Percentiles rank a stretch among this genome's conserved stretches.
phyloP scores from a whole-genome alignment of 2,113 vertebrate species.

The Muntiacus muntjak region DNA sequence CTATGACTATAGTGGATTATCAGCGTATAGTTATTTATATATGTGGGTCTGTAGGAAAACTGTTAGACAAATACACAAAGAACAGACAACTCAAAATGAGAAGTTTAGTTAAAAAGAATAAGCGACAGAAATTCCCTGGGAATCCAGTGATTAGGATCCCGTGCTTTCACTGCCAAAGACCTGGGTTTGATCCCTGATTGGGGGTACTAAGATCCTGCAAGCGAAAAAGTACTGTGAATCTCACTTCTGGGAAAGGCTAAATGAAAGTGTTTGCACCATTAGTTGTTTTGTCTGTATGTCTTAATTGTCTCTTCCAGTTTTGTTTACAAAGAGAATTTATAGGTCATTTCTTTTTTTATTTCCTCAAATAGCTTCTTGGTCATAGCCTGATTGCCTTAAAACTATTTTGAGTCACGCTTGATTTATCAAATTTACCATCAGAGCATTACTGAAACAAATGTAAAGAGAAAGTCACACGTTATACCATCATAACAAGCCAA shows the following conservation, averaged over 20 bases:
- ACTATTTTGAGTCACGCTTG: background rate
- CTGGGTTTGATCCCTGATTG: background rate
- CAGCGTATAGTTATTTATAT: background rate
- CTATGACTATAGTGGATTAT: background rate
- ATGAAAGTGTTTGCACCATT: background rate
- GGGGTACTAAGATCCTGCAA: background rate
- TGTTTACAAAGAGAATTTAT: background rate
- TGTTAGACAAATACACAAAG: background rate
- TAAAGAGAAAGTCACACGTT: too few species aligned
- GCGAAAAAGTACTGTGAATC: background rate
- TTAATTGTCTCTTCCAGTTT: background rate
- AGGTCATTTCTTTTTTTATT: background rate
- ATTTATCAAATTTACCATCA: background rate
- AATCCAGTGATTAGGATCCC: background rate
- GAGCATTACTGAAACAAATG: too few species aligned
- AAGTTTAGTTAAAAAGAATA: background rate
- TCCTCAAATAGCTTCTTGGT: background rate
- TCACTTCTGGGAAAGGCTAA: slow-evolving; percentile 16
- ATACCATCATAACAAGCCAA: too few species aligned
- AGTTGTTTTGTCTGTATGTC: background rate
- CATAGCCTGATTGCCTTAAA: background rate
- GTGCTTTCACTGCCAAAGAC: background rate
- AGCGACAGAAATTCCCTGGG: background rate
- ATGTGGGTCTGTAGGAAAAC: background rate
- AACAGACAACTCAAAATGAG: background rate